Conservation (phyloP, 2,797 vertebrate genomes). For the Pseudotriccus pelzelni region DNA sequence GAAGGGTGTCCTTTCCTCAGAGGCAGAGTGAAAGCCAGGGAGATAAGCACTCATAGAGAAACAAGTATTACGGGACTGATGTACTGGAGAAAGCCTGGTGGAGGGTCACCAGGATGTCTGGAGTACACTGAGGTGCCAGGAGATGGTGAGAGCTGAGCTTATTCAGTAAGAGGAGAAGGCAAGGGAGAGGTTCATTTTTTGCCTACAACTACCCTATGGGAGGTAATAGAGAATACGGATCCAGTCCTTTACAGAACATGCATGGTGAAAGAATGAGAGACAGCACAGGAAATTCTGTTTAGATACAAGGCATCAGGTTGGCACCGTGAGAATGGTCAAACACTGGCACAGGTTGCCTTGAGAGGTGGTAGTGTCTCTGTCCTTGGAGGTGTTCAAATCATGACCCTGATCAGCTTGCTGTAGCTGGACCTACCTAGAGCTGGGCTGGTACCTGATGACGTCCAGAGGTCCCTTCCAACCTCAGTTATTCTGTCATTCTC, state of each 20-base stretch:
- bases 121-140: background rate
- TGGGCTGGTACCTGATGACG: background rate
- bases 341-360: background rate
- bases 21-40: background rate
- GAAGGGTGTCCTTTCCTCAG: background rate
- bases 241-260: background rate
- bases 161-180: fast-evolving
- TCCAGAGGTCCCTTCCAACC: background rate
- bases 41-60: background rate
- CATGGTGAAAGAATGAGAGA: background rate
- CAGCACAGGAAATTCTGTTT: background rate
- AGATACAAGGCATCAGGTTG: background rate
- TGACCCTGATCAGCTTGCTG: background rate
- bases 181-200: background rate
- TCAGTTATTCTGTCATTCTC: background rate
- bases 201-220: background rate
- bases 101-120: background rate
- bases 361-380: background rate
- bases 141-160: background rate
- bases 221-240: background rate
- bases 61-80: background rate
- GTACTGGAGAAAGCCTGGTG: background rate
- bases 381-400: background rate
- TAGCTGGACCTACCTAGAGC: background rate
- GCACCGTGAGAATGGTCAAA: background rate